These are phyloP conservation scores for Drosophila arawakana DNA, from an alignment of 1,140 invertebrate genomes.

Conservation along the genomic window DNA sequence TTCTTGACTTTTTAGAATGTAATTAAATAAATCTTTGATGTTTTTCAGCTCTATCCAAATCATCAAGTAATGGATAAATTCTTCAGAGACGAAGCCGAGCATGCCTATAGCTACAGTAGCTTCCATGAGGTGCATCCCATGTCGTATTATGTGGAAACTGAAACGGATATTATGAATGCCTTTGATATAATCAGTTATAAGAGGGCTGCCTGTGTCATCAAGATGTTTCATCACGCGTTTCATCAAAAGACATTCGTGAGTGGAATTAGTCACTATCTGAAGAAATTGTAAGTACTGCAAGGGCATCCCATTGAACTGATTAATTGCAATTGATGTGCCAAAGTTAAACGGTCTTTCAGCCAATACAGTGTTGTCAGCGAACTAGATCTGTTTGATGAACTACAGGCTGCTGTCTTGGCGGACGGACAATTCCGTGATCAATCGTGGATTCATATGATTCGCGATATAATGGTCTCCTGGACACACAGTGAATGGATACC, in stretches of 20 bases:
- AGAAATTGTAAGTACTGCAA: slow-evolving; percentile 75
- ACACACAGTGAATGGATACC: slow-evolving; percentile 86
- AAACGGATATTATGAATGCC: slow-evolving; percentile 89
- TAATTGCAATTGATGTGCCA: slow-evolving; percentile 78
- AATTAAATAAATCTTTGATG: background rate
- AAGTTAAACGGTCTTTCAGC: slow-evolving; percentile 62
- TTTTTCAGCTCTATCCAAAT: slow-evolving; percentile 85
- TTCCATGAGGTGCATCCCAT: slow-evolving; percentile 89
- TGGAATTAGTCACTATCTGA: slow-evolving; percentile 79
- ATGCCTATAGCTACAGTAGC: slow-evolving; percentile 69
- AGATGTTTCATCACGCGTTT: slow-evolving; percentile 85
- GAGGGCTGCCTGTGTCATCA: slow-evolving; percentile 85
- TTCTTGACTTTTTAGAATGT: background rate
- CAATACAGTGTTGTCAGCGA: slow-evolving; percentile 76
- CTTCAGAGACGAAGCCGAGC: slow-evolving; percentile 85
- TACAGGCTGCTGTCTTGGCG: slow-evolving; percentile 85
- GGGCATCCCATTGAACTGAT: slow-evolving; percentile 50
- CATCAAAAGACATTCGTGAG: slow-evolving; percentile 75
- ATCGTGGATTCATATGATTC: slow-evolving; percentile 52
- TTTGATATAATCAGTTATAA: slow-evolving; percentile 94
- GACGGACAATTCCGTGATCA: slow-evolving; percentile 64
- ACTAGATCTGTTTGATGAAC: slow-evolving; percentile 73
- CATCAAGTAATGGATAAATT: slow-evolving; percentile 93
- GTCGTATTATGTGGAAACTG: slow-evolving; percentile 88
- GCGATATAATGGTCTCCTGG: slow-evolving; percentile 85